A percentile compares a stretch with the other conserved stretches of the same genome.
Conservation (phyloP, 2,113 vertebrate genomes). For the Phoenicopterus ruber region DNA sequence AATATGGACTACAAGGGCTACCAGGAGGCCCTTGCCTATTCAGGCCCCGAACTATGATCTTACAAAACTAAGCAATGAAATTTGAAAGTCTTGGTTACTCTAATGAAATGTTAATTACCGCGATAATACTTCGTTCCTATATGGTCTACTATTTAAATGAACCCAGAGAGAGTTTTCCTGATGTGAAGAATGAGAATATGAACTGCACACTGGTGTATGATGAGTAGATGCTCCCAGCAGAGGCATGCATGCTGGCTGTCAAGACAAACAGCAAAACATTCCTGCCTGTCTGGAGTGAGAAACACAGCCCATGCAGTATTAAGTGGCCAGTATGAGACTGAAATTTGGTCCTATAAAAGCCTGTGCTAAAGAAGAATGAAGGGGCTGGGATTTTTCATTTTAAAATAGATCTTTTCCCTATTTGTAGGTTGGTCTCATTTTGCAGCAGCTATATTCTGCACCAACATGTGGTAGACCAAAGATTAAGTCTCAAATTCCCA, state of each 20-base stretch:
- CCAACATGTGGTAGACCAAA: slow-evolving; percentile 57
- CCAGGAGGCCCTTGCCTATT: background rate
- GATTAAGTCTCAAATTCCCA: slow-evolving; percentile 73
- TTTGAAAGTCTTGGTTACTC: background rate
- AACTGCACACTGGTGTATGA: background rate
- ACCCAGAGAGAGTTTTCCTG: background rate
- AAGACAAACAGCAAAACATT: slow-evolving; percentile 41
- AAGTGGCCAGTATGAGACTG: background rate
- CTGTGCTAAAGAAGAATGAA: background rate
- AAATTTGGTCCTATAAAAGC: slow-evolving; percentile 57
- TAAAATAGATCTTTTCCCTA: slow-evolving; percentile 58
- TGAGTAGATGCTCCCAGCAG: background rate
- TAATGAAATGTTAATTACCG: background rate
- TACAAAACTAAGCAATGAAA: background rate
- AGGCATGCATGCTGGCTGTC: background rate
- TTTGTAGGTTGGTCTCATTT: slow-evolving; percentile 48
- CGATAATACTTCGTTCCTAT: background rate
- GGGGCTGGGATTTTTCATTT: slow-evolving; percentile 41
- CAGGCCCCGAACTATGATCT: background rate
- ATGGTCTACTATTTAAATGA: background rate
- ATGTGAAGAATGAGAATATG: background rate
- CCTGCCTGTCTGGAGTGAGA: slow-evolving; percentile 49
- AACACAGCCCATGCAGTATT: background rate
- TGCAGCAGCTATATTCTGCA: slow-evolving; percentile 61
- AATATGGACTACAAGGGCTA: background rate